phyloP scores from a whole-genome alignment of 2,888 invertebrate genomes.

The Mythimna pallens region DNA sequence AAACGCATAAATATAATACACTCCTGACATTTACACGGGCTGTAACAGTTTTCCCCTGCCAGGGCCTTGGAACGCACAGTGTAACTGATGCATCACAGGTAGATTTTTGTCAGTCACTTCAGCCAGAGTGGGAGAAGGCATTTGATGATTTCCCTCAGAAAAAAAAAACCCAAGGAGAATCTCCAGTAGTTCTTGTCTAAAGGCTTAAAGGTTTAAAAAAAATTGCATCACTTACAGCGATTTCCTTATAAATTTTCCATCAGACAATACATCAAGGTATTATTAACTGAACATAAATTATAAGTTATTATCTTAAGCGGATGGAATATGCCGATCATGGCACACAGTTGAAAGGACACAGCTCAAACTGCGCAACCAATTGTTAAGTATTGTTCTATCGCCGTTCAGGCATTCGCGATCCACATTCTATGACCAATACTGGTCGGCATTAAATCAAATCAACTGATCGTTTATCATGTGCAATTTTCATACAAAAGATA shows the following conservation, averaged over 20 bases:
- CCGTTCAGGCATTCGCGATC: constrained; percentile 64
- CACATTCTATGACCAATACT: constrained; percentile 71
- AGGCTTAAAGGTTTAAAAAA: constrained; percentile 5
- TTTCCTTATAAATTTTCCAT: constrained; percentile 53
- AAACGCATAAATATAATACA: constrained; percentile 4
- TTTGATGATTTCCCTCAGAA: no score
- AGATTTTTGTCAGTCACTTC: no score
- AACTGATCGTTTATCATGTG: constrained; percentile 62
- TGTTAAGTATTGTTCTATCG: constrained; percentile 63
- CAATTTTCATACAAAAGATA: constrained; percentile 73
- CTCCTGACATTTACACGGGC: background rate
- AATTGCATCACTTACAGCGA: constrained; percentile 9
- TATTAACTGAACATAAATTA: constrained; percentile 52
- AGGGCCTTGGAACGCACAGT: no score
- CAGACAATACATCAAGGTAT: constrained; percentile 37
- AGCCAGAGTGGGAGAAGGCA: no score
- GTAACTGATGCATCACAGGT: background rate
- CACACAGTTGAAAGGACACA: constrained; percentile 71
- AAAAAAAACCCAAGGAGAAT: background rate
- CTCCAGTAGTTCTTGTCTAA: background rate
- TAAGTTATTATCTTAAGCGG: constrained; percentile 57
- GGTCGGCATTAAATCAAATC: constrained; percentile 65
- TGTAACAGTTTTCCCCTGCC: background rate
- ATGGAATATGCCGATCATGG: constrained; percentile 58
- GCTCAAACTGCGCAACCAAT: constrained; percentile 64